Base-by-base conservation (phyloP, 1,140 invertebrate genomes). In the Diploscapter pachys region DNA sequence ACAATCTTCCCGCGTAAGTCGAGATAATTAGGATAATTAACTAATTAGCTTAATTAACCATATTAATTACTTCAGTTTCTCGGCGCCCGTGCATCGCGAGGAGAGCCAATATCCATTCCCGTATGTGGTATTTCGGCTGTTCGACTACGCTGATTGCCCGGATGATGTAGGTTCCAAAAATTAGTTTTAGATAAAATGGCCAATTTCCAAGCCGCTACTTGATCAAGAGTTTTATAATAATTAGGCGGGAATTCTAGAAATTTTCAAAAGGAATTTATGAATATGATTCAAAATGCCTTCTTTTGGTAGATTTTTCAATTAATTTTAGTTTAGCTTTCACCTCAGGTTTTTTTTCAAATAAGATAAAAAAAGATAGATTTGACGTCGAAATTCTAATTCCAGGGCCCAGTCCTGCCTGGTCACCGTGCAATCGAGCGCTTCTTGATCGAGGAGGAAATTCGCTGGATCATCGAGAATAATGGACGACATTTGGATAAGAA, bases 91-190 rank as follows among this genome's bases (percentile, higher is more conserved):
- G 94, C 96, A 2, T 91, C 95, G 89, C 93, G 93, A 0, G 90
- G 91, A 83, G 93, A 94, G 4, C 64, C 66, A 57, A 9, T 85
- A 86, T 76, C 83, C 92, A 94, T 5, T 96, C 92, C 88, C 90
- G 73, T 78, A 81, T 4, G 85, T 89, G 48, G 80, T 89, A 31
- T 89, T 88, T 79, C 83, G 88, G 54, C 83, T 99, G 90, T 99
- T 99, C 89, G 96, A 98, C 87, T 97, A 98, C 84, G 97, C 95
- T 4, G 96, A 99, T 87, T 97, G 96, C 84, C 94, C 96, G 87
- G 87, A 93, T 86, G 76, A 76, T 56, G 73, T 71, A 8, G 68
- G 72, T 72, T n/a, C 59, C 4, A 9, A 13, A 31, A 31, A 31
- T 31, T 31, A 31, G 31, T 31, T 31, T 31, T 31, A 31, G 31